Evolutionary conservation across 2,888 invertebrate species (phyloP).

Genomic region (Erebia epiphron): DNA sequence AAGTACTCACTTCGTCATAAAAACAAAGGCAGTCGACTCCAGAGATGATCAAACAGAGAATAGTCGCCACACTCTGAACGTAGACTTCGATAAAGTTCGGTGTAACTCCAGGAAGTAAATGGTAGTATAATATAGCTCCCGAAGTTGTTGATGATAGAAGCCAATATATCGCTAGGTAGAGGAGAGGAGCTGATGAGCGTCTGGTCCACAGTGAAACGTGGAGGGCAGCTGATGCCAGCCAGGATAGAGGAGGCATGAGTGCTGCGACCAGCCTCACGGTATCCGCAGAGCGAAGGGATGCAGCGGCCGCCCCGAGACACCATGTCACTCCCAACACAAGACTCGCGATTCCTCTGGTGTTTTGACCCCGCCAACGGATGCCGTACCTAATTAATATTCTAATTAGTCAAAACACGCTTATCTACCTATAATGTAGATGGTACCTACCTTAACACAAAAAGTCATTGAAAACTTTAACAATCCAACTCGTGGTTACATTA

Average conservation of each 20-base stretch:
- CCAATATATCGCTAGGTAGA: slow-evolving; percentile 77
- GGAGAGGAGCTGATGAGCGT: slow-evolving; percentile 66
- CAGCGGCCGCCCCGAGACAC: slow-evolving; percentile 64
- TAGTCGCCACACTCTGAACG: slow-evolving; percentile 56
- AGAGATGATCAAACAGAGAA: slow-evolving; percentile 60
- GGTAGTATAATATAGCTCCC: slow-evolving; percentile 59
- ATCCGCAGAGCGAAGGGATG: slow-evolving; percentile 56
- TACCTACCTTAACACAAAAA: too few species aligned
- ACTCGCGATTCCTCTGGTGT: slow-evolving; percentile 64
- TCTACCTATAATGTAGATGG: too few species aligned
- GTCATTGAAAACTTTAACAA: too few species aligned
- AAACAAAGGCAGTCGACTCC: slow-evolving; percentile 70
- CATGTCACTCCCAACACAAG: slow-evolving; percentile 59
- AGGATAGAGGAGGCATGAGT: slow-evolving; percentile 64
- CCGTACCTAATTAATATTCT: slow-evolving; percentile 38
- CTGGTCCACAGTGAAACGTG: slow-evolving; percentile 70
- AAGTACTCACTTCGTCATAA: slow-evolving; percentile 74
- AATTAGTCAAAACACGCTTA: background rate
- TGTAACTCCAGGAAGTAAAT: slow-evolving; percentile 47
- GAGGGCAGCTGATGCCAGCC: slow-evolving; percentile 70
- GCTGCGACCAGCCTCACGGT: slow-evolving; percentile 61
- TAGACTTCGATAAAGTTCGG: slow-evolving; percentile 58
- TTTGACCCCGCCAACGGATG: slow-evolving; percentile 68
- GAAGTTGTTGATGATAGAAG: slow-evolving; percentile 62
- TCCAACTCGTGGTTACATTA: too few species aligned